A percentile compares a stretch with the other conserved stretches of the same genome.
Evolutionary conservation across 35 echinoderm and acorn worm genomes (phyloP).

Genomic region (Lytechinus variegatus): DNA sequence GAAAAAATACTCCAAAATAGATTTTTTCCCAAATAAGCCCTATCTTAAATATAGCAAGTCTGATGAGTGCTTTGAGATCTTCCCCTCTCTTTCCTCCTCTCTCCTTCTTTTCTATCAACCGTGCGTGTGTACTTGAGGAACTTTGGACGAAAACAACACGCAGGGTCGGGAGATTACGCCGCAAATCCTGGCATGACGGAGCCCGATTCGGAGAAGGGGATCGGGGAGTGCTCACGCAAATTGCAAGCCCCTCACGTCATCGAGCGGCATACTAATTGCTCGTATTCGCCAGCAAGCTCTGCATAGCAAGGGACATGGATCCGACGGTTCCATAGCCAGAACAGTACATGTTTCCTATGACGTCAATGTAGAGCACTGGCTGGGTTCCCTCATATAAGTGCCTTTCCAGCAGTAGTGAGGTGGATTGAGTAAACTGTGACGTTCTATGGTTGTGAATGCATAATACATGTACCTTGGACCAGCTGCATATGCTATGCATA

Average conservation of each 20-base stretch:
- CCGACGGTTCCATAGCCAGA: not conserved
- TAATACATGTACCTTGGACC: not conserved
- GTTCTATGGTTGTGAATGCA: not conserved
- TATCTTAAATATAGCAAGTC: not conserved
- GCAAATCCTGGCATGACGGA: constrained; percentile 4
- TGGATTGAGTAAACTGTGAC: not conserved
- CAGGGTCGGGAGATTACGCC: constrained; percentile 13
- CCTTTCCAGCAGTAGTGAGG: not conserved
- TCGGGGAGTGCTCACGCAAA: not conserved
- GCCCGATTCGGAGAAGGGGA: constrained; percentile 37
- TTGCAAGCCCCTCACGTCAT: constrained; percentile 27
- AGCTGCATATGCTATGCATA: not conserved
- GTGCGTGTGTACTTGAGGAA: not conserved
- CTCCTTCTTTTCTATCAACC: not conserved
- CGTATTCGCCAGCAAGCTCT: constrained; percentile 13
- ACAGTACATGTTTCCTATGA: constrained; percentile 19
- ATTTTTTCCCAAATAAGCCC: not conserved
- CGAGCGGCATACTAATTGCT: constrained; percentile 47
- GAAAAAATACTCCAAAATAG: constrained; percentile 20
- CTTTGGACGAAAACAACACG: constrained; percentile 14
- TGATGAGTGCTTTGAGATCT: not conserved
- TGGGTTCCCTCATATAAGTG: not conserved
- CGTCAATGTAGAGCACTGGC: not conserved
- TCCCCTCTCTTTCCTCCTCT: not conserved
- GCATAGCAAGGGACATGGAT: not conserved